Evolutionary conservation across 2,113 vertebrate genomes (phyloP), one percentile per base, ranked within the genome.

Genomic region (Rattus rattus): DNA sequence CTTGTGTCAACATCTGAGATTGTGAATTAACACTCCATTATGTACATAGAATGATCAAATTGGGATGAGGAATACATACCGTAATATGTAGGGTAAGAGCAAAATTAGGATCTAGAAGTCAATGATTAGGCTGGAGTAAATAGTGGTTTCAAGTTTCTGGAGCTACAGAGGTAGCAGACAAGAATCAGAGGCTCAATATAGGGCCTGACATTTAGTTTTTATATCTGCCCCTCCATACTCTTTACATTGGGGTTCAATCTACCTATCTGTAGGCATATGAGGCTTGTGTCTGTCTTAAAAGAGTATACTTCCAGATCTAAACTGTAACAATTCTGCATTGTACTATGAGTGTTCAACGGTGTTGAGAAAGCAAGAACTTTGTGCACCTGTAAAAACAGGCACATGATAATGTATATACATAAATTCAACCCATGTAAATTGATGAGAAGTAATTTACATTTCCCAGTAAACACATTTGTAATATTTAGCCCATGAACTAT

Each of bases 211-310:
- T 26, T 91, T 75, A 69, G 24, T 67, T 43, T 43, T 43, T 43
- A 43, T 7, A 61, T 75, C 70, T 92, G n/a, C 22, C 81, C 28
- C 65, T 85, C 19, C 88, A 69, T 36, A 84, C 56, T 89, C 43
- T 92, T 85, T 33, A 89, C 12, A 76, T 73, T 91, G 94, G 11
- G 43, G 1, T 26, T 43, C n/a, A 49, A 14, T 65, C 5, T 5
- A 79, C 61, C 1, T 87, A 9, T 91, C 39, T 17, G 22, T 73
- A 81, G 70, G 7, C 59, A 87, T 12, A 77, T 52, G 7, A 36
- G 54, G 39, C 59, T 54, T 93, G 12, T 81, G 83, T 81, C 24
- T 93, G 14, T 90, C 67, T 93, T 28, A 26, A 83, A 92, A 92
- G 49, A 26, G 19, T 73, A 26, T 94, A 72, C 67, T 92, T 90